Evolutionary conservation across 2,888 invertebrate genomes (phyloP), one percentile per base, ranked within the genome.

Genomic region (Habroteleia sp.): DNA sequence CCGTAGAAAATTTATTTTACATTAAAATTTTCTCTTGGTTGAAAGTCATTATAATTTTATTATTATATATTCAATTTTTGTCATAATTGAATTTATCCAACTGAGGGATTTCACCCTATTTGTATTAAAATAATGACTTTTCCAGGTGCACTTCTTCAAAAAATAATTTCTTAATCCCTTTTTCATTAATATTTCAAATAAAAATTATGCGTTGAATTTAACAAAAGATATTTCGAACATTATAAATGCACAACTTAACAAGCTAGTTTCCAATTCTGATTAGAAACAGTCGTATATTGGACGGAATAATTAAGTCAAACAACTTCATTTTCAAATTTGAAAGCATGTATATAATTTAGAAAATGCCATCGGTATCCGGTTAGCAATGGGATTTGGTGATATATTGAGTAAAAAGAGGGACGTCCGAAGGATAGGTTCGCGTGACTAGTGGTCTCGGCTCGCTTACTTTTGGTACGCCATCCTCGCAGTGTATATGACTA

Each of bases 371-470:
- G 29, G 52, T 42, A 44, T 50, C 56, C 50, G 50, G 41, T 14
- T 33, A 33, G 35, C 68, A 74, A 52, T 52, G 58, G 46, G 60
- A 52, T 46, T 68, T 50, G 63, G 37, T 42, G 74, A 42, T 50
- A 52, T 65, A 65, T 65, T 33, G 48, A 23, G 31, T 56, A 56
- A 35, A 35, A 66, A 29, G 41, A 46, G 63, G 63, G 54, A 56
- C 25, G 48, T 39, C 29, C 63, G 69, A 74, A 76, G 76, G 76
- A 79, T 76, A 78, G 76, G 84, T 81, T 87, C 84, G 87, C 87
- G 87, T 86, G 87, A 86, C 85, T 82, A 81, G 76, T 82, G 83
- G 87, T 85, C 85, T 75, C 81, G 83, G 79, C 75, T 82, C 79
- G 82, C 80, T 83, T 37, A 82, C 79, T 66, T 62, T 42, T 71